Evolutionary conservation across 2,797 vertebrate species (phyloP), one percentile per base, ranked within the genome.

Genomic region (Sebastes oblongus): DNA sequence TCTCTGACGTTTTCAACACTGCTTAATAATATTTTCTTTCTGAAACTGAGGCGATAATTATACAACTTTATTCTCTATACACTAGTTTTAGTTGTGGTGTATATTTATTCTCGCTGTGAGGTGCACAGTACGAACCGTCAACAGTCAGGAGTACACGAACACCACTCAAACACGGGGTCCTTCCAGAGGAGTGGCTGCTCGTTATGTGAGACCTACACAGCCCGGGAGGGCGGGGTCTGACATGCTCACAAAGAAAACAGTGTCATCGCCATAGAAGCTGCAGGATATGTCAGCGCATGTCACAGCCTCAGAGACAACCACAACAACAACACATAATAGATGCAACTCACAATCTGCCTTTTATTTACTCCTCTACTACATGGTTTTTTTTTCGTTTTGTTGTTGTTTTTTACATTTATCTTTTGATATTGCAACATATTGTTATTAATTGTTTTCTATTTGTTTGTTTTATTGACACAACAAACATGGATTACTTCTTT

Each of bases 211-310:
- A 6, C n/a, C 55, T 8, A 6, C 16, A 62, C 69, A 80, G 60
- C 56, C 66, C 42, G 55, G 1, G 24, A 22, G 79, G 82, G 82
- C 92, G 89, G 91, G 18, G 14, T 56, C 0, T 29, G 0, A 0
- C 0, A 8, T 0, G 29, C n/a, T 72, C 10, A 34, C 22, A 20
- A 29, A 10, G 10, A 12, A 12, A 36, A 36, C 12, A 36, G 34
- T 36, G 34, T 13, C 34, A 36, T 36, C 34, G 34, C 12, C 34
- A 36, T 36, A 36, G 34, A 13, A 36, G 34, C 34, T 36, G 34
- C 34, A 36, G 34, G 34, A 36, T 36, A 36, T 36, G 34, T 36
- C 34, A 36, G 34, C 5, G 34, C 34, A 36, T 13, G 34, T 36
- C 34, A 36, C 34, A 13, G 34, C 34, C 0, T 36, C 0, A 36